Percentiles rank a stretch among this genome's conserved stretches.
Conservation (phyloP, 2,888 invertebrate genomes). For the Elysia crispata region DNA sequence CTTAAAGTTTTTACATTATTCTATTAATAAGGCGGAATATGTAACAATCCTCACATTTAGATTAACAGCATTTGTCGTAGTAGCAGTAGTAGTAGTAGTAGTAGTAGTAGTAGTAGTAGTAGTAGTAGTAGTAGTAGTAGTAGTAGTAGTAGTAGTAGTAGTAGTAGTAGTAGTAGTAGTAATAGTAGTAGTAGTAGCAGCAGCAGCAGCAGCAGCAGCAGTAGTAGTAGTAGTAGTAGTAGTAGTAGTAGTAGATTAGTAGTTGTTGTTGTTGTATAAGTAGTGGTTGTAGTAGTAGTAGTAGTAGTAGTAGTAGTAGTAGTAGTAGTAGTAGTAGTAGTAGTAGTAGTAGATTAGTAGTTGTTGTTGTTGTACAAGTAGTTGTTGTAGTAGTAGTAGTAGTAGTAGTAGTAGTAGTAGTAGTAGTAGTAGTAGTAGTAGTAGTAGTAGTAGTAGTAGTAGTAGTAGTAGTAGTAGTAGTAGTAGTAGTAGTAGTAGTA, state of each 20-base stretch:
- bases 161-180: slow-evolving; percentile 9
- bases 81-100: slow-evolving; percentile 9
- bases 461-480: neutral
- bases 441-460: neutral
- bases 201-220: slow-evolving; percentile 39
- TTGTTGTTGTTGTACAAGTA: no score
- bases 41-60: no score
- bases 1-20: no score
- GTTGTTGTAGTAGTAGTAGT: neutral
- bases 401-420: neutral
- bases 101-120: slow-evolving; percentile 4
- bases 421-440: neutral
- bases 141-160: slow-evolving; percentile 9
- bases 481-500: neutral
- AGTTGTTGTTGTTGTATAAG: no score
- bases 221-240: no score
- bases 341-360: neutral
- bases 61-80: no score
- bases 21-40: no score
- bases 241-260: no score
- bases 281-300: no score
- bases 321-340: slow-evolving; percentile 3
- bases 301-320: slow-evolving; percentile 42
- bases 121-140: slow-evolving; percentile 4
- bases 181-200: slow-evolving; percentile 5